phyloP scores from a whole-genome alignment of 2,113 vertebrate genomes.

The Anguilla rostrata region DNA sequence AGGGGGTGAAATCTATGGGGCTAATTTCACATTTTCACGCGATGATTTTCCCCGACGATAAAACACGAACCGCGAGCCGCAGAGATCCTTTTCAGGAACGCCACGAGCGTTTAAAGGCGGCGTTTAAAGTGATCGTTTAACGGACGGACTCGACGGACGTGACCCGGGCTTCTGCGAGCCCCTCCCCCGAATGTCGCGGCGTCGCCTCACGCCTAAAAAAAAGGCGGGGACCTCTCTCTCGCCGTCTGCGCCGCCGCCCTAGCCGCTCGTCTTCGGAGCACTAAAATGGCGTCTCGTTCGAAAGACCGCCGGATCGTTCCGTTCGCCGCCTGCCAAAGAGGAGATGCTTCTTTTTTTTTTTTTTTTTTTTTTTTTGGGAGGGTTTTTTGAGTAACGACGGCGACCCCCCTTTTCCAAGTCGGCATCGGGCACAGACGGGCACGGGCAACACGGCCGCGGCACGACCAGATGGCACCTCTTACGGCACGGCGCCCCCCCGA shows the following conservation, averaged over 20 bases:
- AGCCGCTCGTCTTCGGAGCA: background rate
- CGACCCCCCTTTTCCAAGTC: background rate
- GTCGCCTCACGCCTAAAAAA: conserved; percentile 3
- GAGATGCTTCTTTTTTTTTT: too few species aligned
- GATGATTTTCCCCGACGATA: background rate
- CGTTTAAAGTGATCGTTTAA: background rate
- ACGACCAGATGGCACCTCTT: conserved; percentile 17
- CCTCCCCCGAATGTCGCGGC: background rate
- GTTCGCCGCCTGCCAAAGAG: background rate
- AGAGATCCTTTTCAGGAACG: background rate
- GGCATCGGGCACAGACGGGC: background rate
- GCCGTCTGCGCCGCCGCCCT: too few species aligned
- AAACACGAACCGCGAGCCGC: background rate
- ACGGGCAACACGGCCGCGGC: background rate
- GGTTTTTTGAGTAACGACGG: background rate
- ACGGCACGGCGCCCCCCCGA: conserved; percentile 15
- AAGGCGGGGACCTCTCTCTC: background rate
- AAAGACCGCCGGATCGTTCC: background rate
- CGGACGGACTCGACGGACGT: background rate
- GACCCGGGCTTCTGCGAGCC: background rate
- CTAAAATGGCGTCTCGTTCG: background rate
- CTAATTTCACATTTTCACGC: conserved; percentile 18
- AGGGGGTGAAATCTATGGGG: conserved; percentile 28
- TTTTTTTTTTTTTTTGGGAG: too few species aligned
- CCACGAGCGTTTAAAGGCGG: background rate